phyloP scores from a whole-genome alignment of 2,888 invertebrate species.

The Catocala sponsa region DNA sequence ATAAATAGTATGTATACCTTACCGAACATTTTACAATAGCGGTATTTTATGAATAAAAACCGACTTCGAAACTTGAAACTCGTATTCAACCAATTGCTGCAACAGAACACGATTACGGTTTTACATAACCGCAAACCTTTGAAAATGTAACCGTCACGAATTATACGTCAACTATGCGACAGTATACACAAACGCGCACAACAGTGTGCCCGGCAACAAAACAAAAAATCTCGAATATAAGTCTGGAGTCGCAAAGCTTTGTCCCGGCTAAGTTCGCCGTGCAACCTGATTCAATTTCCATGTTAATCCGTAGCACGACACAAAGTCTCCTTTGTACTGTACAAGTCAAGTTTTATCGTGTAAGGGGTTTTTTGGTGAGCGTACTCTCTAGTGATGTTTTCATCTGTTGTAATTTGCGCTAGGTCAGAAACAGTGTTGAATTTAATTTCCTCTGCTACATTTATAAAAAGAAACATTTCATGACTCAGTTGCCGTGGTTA shows the following conservation, averaged over 20 bases:
- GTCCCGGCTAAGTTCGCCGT: slow-evolving; percentile 61
- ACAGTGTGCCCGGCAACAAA: slow-evolving; percentile 33
- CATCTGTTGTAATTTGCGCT: neutral
- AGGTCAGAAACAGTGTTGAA: no score
- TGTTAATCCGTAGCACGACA: slow-evolving; percentile 74
- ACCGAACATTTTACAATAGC: no score
- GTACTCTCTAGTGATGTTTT: slow-evolving; percentile 36
- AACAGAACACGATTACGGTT: no score
- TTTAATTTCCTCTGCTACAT: no score
- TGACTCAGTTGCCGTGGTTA: no score
- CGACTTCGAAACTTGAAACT: no score
- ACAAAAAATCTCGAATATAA: slow-evolving; percentile 39
- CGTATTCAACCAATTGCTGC: no score
- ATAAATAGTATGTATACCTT: no score
- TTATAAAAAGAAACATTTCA: no score
- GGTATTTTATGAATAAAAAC: no score
- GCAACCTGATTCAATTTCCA: slow-evolving; percentile 79
- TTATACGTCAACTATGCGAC: slow-evolving; percentile 18
- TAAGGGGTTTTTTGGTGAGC: slow-evolving; percentile 53
- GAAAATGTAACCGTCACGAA: slow-evolving; percentile 4
- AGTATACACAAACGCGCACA: slow-evolving; percentile 17
- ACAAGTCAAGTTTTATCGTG: slow-evolving; percentile 58
- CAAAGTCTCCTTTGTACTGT: slow-evolving; percentile 67
- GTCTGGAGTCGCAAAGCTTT: slow-evolving; percentile 60
- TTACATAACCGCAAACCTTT: no score